These are phyloP conservation scores for Octonoba sinensis DNA, from an alignment of 2,888 invertebrate genomes.

Conservation along the genomic window DNA sequence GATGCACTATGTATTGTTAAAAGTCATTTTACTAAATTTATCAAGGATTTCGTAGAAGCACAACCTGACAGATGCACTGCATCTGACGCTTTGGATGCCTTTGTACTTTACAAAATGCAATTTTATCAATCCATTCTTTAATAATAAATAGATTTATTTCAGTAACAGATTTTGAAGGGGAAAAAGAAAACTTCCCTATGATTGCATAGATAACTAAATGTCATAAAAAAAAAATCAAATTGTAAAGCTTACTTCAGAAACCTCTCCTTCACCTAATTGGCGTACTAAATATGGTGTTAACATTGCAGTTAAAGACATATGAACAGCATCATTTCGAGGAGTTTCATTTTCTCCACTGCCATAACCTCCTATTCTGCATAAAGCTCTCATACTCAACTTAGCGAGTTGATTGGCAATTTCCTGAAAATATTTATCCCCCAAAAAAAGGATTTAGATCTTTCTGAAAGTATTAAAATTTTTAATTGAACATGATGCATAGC, in stretches of 20 bases:
- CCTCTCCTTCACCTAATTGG: conserved; percentile 54
- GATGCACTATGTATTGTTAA: too few species aligned
- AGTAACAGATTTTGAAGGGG: not conserved
- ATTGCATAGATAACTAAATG: not conserved
- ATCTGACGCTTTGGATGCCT: too few species aligned
- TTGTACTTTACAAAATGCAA: too few species aligned
- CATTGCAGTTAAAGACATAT: conserved; percentile 77
- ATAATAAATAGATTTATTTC: not conserved
- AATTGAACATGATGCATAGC: not conserved
- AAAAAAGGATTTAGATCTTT: too few species aligned
- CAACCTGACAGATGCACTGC: too few species aligned
- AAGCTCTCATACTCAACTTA: conserved; percentile 85
- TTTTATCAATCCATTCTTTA: too few species aligned
- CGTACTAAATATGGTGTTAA: conserved; percentile 88
- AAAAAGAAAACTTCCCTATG: not conserved
- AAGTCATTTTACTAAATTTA: too few species aligned
- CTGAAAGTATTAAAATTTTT: not conserved
- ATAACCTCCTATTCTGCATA: conserved; percentile 86
- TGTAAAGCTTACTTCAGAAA: conserved; percentile 22
- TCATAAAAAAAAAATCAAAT: too few species aligned
- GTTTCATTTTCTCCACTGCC: conserved; percentile 75
- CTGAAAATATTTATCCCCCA: conserved; percentile 71
- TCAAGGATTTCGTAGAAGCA: too few species aligned
- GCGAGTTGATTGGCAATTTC: conserved; percentile 94
- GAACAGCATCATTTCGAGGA: conserved; percentile 77